phyloP scores from a whole-genome alignment of 2,797 vertebrate genomes.

The Eulemur coronatus region DNA sequence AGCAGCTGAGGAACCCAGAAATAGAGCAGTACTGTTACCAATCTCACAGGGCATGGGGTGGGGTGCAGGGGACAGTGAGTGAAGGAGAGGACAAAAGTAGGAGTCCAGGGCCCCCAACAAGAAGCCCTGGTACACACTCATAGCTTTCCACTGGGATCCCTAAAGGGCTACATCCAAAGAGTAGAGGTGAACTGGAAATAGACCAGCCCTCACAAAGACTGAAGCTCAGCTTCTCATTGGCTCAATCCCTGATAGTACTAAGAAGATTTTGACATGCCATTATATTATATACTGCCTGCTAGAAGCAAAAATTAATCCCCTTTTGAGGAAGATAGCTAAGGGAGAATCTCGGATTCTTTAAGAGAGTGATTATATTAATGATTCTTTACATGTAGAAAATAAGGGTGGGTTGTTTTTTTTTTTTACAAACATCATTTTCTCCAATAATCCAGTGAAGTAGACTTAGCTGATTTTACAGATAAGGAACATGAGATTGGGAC shows the following conservation, averaged over 20 bases:
- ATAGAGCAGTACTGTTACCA: background rate
- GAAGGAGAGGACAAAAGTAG: background rate
- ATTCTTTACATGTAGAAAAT: constrained; percentile 12
- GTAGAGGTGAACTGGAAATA: background rate
- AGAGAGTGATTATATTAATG: background rate
- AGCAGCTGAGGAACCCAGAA: constrained; percentile 28
- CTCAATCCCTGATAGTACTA: background rate
- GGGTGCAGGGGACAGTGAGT: background rate
- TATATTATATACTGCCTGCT: background rate
- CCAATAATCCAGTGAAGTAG: background rate
- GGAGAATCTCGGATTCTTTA: background rate
- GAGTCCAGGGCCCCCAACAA: background rate
- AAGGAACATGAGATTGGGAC: background rate
- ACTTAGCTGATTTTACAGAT: background rate
- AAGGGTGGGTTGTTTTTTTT: background rate
- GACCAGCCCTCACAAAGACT: background rate
- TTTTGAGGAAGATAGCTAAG: background rate
- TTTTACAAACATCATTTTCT: background rate
- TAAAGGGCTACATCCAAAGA: background rate
- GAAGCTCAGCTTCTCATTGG: background rate
- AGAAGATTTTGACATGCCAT: background rate
- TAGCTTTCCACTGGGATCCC: background rate
- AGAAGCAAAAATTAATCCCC: background rate
- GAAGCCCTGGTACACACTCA: background rate
- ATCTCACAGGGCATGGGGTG: background rate